Evolutionary conservation across 2,113 vertebrate genomes (phyloP).

Genomic region (Paraplagusia blochii): DNA sequence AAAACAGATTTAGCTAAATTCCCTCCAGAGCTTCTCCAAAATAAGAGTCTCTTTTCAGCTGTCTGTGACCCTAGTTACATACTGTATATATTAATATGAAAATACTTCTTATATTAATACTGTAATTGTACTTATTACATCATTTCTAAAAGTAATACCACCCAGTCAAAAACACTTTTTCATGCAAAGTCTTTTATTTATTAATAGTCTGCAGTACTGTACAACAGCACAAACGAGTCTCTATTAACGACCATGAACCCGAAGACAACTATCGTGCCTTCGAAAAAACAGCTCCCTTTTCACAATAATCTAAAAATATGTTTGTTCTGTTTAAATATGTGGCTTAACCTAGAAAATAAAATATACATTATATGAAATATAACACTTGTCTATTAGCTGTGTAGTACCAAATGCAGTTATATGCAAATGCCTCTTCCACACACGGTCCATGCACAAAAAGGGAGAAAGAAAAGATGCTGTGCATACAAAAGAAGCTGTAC

Average conservation of each 20-base stretch:
- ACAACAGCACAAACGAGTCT: conserved; percentile 71
- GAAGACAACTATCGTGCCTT: conserved; percentile 68
- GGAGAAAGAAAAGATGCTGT: conserved; percentile 43
- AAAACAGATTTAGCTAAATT: too few relatives aligned
- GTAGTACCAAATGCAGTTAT: conserved; percentile 79
- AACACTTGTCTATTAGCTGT: conserved; percentile 76
- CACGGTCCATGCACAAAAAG: conserved; percentile 70
- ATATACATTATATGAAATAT: conserved; percentile 82
- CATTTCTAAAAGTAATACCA: too few relatives aligned
- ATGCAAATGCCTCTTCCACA: conserved; percentile 70
- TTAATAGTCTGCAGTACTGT: conserved; percentile 73
- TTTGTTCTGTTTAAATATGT: conserved; percentile 78
- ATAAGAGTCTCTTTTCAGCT: too few relatives aligned
- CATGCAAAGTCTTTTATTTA: conserved; percentile 83
- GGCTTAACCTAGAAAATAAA: conserved; percentile 75
- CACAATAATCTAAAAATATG: conserved; percentile 79
- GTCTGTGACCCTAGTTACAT: too few relatives aligned
- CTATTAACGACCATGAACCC: conserved; percentile 69
- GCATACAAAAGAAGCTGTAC: conserved; percentile 72
- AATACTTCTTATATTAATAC: too few relatives aligned
- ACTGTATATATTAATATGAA: too few relatives aligned
- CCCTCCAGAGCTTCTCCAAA: too few relatives aligned
- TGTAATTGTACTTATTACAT: too few relatives aligned
- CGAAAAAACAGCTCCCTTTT: conserved; percentile 68
- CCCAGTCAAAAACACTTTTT: conserved; percentile 7